A percentile compares a stretch with the other conserved stretches of the same genome.
Evolutionary conservation across 2,113 vertebrate genomes (phyloP).

Genomic region (Sylvilagus bachmani): DNA sequence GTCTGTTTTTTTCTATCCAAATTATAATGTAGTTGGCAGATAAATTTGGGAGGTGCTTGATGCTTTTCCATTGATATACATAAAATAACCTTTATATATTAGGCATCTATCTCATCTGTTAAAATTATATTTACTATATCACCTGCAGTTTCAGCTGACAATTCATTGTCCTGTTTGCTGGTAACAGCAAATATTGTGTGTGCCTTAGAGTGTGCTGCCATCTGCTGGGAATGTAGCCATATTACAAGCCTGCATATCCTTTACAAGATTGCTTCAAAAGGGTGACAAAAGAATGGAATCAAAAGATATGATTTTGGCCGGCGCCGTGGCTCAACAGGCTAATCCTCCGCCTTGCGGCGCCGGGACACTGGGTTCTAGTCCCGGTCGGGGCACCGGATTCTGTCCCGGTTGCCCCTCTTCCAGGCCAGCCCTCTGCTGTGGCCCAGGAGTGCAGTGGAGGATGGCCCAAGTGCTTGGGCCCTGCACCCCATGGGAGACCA

Average conservation of each 20-base stretch:
- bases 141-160: neutral
- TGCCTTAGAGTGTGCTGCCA: conserved; percentile 26
- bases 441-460: too few species aligned
- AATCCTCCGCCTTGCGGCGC: too few species aligned
- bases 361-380: too few species aligned
- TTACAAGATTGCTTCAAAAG: neutral
- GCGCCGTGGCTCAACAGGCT: too few species aligned
- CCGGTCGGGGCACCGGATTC: too few species aligned
- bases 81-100: neutral
- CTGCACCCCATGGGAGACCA: too few species aligned
- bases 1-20: neutral
- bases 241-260: neutral
- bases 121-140: neutral
- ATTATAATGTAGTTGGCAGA: neutral
- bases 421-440: too few species aligned
- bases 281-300: neutral
- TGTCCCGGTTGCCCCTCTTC: too few species aligned
- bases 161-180: neutral
- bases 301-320: too few species aligned
- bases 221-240: rapidly evolving
- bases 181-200: neutral
- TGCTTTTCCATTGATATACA: neutral
- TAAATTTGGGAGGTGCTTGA: neutral
- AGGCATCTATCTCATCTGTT: neutral
- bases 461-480: too few species aligned